Base-by-base conservation (phyloP, 2,113 vertebrate genomes). In the Epinephelus moara region DNA sequence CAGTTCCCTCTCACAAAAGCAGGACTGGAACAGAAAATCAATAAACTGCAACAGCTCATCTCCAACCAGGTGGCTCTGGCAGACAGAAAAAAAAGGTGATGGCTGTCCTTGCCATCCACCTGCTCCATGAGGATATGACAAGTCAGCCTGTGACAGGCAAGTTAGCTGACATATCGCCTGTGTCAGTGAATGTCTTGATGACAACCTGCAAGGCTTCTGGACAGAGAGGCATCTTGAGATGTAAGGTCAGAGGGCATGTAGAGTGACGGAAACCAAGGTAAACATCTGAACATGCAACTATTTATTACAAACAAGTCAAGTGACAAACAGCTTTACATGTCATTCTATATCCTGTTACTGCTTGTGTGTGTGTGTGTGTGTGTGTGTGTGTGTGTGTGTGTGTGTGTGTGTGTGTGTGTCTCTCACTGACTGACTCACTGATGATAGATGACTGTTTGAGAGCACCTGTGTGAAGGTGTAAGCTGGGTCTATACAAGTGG, bases 61-160 rank as follows among this genome's bases (percentile, higher is more conserved):
- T 40, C 7, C 12, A 42, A 21, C 78, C 72, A 49, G 47, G 50
- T 10, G 42, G 50, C 21, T 71, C 49, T 19, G 72, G 13, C 53
- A 25, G 73, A 70, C 23, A 23, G 57, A 57, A 23, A 27, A 21
- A 30, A 30, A 73, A 70, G 74, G 37, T 50, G 37, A 0, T 63
- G 67, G 18, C 33, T 33, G 61, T 70, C 67, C 81, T 74, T n/a
- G 55, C 45, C 71, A 82, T 80, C 66, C 75, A 33, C 45, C 61
- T 63, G 60, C 49, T 67, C 12, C 0, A 23, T 30, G 53, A 78
- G 17, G 18, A 19, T 21, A 70, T 25, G 64, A 79, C 47, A 61
- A 74, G 69, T 68, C 68, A 64, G 56, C 19, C 49, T 23, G 27
- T 75, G 83, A 86, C 76, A 17, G 55, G 14, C 12, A n/a, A 37